These are phyloP conservation scores for Eolophus roseicapilla DNA, from an alignment of 2,113 vertebrate genomes.

Conservation along the genomic window DNA sequence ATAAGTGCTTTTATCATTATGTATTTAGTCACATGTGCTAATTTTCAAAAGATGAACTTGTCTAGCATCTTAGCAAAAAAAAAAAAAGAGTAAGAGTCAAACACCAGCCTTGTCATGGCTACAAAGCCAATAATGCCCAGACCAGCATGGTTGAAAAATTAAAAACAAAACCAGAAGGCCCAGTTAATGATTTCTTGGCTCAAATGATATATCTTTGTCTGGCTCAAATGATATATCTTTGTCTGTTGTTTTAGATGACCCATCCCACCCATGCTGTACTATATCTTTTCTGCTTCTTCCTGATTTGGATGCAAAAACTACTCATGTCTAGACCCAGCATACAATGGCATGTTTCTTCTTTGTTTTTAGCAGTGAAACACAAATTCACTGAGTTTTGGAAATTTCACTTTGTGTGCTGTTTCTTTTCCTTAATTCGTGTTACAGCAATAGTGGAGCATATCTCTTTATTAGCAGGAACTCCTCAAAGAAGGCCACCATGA, in stretches of 20 bases:
- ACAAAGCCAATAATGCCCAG: background rate
- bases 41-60: conserved; percentile 52
- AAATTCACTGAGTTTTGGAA: background rate
- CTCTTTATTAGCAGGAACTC: background rate
- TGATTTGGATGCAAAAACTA: background rate
- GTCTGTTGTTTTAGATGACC: background rate
- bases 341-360: background rate
- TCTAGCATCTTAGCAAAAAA: conserved; percentile 25
- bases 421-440: background rate
- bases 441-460: background rate
- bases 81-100: conserved; percentile 15
- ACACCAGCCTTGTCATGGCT: background rate
- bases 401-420: background rate
- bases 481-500: background rate
- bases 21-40: conserved; percentile 56
- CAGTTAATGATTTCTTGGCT: background rate
- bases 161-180: background rate
- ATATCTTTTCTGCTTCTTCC: background rate
- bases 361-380: background rate
- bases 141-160: background rate
- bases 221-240: background rate
- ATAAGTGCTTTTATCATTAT: conserved; percentile 63
- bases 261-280: background rate
- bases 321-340: background rate
- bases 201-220: background rate